A percentile compares a stretch with the other conserved stretches of the same genome.
Conservation (phyloP, 2,113 vertebrate genomes). For the Trichomycterus rosablanca region DNA sequence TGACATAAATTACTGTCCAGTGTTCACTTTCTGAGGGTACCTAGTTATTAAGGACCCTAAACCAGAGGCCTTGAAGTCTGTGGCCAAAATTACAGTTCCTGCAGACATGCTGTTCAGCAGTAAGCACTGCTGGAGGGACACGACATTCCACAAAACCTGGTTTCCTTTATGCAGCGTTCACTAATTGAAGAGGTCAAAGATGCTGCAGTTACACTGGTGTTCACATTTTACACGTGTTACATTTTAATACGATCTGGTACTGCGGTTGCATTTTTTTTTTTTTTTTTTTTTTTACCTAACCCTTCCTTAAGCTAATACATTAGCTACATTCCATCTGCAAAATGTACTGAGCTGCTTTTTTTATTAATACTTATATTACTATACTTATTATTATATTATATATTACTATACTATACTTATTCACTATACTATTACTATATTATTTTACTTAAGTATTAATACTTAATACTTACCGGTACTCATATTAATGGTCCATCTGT, state of each 20-base stretch:
- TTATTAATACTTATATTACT: too few species aligned
- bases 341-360: too few species aligned
- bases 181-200: conserved; percentile 20
- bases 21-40: conserved; percentile 30
- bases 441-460: too few species aligned
- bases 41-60: conserved; percentile 33
- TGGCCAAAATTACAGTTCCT: conserved; percentile 37
- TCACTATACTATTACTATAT: too few species aligned
- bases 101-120: conserved; percentile 6
- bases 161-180: not conserved
- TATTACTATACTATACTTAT: too few species aligned
- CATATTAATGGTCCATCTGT: not conserved
- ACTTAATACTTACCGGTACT: not conserved
- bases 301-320: too few species aligned
- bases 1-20: conserved; percentile 38
- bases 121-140: conserved; percentile 18
- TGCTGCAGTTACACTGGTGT: not conserved
- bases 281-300: too few species aligned
- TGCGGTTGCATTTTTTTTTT: too few species aligned
- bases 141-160: conserved; percentile 16
- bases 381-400: too few species aligned
- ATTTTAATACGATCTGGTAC: too few species aligned
- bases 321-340: too few species aligned
- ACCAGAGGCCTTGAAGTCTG: conserved; percentile 25
- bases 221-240: too few species aligned